Evolutionary conservation across 2,113 vertebrate species (phyloP).

Genomic region (Pseudonaja textilis): DNA sequence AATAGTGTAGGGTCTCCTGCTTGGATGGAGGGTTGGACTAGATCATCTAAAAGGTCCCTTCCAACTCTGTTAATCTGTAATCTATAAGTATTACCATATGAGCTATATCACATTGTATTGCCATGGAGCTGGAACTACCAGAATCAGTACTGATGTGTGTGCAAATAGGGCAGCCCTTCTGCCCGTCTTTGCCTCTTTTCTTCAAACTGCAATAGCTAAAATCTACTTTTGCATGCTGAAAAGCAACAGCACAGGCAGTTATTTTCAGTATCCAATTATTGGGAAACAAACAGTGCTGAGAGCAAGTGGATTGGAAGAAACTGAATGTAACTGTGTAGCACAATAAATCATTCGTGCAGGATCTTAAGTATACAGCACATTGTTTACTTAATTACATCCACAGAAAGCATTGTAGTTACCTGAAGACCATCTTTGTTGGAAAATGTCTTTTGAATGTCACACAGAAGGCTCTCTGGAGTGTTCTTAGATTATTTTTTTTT

Average conservation of each 20-base stretch:
- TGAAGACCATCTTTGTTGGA: conserved; percentile 21
- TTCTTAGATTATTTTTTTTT: not conserved
- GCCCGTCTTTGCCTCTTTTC: conserved; percentile 26
- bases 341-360: conserved; percentile 60
- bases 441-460: not conserved
- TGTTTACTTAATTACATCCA: conserved; percentile 47
- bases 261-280: conserved; percentile 30
- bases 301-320: conserved; percentile 26
- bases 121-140: too few relatives aligned
- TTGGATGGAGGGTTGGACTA: too few relatives aligned
- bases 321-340: conserved; percentile 41
- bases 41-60: too few relatives aligned
- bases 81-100: not conserved
- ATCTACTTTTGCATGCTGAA: not conserved
- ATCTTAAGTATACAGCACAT: conserved; percentile 25
- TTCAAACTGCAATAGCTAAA: conserved; percentile 32
- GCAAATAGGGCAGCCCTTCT: rapidly evolving
- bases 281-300: conserved; percentile 42
- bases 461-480: not conserved
- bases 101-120: not conserved
- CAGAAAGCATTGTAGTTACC: conserved; percentile 42
- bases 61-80: too few relatives aligned
- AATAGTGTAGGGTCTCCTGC: too few relatives aligned
- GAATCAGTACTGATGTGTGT: not conserved
- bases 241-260: conserved; percentile 21